Conservation (phyloP, 1,140 invertebrate genomes). For the Teleogryllus occipitalis region DNA sequence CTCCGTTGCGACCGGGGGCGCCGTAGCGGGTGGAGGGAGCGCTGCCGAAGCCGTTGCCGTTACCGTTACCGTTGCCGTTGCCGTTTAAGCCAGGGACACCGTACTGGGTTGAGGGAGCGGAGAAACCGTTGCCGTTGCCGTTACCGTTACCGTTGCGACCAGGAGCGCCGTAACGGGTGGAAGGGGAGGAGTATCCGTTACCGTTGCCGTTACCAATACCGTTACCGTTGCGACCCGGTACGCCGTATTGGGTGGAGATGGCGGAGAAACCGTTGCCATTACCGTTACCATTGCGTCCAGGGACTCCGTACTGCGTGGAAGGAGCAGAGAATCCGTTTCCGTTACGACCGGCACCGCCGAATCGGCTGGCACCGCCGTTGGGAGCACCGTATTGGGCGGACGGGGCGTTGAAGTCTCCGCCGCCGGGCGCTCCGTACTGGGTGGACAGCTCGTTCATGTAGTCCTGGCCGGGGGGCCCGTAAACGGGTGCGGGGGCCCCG, state of each 20-base stretch:
- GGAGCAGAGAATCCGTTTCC: not conserved
- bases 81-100: slow-evolving; percentile 15
- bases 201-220: slow-evolving; percentile 17
- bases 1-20: not conserved
- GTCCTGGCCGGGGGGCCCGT: slow-evolving; percentile 10
- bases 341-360: not conserved
- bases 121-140: not conserved
- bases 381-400: not conserved
- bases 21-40: slow-evolving; percentile 10
- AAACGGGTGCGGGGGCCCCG: slow-evolving; percentile 7
- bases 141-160: slow-evolving; percentile 11
- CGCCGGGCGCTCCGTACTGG: slow-evolving; percentile 12
- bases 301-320: not conserved
- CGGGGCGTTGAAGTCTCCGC: slow-evolving; percentile 7
- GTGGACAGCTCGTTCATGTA: not conserved
- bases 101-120: slow-evolving; percentile 18
- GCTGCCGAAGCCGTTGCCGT: not conserved
- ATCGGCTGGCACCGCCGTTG: no score
- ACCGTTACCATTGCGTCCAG: not conserved
- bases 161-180: not conserved
- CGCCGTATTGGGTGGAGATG: not conserved
- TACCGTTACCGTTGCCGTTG: not conserved
- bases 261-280: not conserved
- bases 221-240: not conserved
- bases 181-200: slow-evolving; percentile 9